Conservation (phyloP, 2,113 vertebrate genomes). For the Spizaetus ornatus region DNA sequence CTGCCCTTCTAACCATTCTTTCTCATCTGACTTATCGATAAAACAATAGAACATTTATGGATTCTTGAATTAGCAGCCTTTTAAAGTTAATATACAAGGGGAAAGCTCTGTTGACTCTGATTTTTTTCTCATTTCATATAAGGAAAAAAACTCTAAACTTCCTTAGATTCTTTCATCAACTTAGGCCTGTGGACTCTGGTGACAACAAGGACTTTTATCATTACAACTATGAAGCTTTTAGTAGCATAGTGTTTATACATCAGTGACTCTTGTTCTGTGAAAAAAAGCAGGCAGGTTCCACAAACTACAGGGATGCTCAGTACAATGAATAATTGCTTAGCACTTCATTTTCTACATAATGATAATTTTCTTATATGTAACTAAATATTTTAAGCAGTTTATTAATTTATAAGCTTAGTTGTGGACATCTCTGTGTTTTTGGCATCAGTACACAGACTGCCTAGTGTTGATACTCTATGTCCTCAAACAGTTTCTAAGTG, state of each 20-base stretch:
- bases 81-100: background rate
- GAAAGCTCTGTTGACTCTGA: background rate
- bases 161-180: background rate
- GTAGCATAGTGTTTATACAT: background rate
- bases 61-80: background rate
- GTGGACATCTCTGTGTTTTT: constrained; percentile 25
- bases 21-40: background rate
- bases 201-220: background rate
- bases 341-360: constrained; percentile 44
- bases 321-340: constrained; percentile 52
- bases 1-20: background rate
- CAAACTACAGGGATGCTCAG: background rate
- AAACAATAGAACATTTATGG: background rate
- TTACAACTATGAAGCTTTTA: background rate
- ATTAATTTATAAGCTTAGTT: constrained; percentile 66
- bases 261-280: background rate
- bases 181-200: background rate
- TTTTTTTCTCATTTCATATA: background rate
- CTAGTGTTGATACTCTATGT: constrained; percentile 47
- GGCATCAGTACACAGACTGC: constrained; percentile 55
- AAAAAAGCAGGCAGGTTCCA: background rate
- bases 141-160: background rate
- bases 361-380: constrained; percentile 53
- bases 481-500: constrained; percentile 70
- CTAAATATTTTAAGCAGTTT: constrained; percentile 65